Base-by-base conservation (phyloP, 2,113 vertebrate species). In the Ctenomys sociabilis region DNA sequence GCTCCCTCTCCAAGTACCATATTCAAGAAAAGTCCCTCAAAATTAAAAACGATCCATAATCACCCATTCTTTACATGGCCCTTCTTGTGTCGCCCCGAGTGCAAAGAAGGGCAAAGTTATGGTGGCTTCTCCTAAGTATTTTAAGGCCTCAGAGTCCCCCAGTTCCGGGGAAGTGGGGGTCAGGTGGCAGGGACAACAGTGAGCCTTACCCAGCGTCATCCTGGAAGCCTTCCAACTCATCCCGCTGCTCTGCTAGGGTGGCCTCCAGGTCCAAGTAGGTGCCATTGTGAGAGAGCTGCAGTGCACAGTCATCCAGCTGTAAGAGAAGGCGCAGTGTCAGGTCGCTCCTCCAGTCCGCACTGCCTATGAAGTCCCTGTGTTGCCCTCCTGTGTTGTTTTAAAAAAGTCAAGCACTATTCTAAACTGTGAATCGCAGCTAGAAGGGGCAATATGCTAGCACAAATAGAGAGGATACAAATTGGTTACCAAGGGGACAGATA, bases 201-300 rank as follows among this genome's bases (percentile, higher is more conserved):
- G 64, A 95, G 92, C 97, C 99, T 99, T 98, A 99, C 99, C 99
- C 99, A 98, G 99, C 98, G 54, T 99, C 99, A 64, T 99, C 99
- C 97, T 99, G 99, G 98, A 99, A 99, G 91, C 99, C 99, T 98
- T 99, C 99, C 96, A 99, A 93, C 94, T 99, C 99, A 95, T 99
- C 99, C 96, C 98, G 98, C 95, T 99, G 99, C 97, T 99, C 99
- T 19, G 99, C 99, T 97, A 99, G 97, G 1, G 99, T 99, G 30
- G 99, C 99, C 96, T 99, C 99, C 98, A 99, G 97, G 98, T 99
- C 99, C 98, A 99, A 98, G 98, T 99, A 99, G 98, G 99, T 99
- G 97, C 99, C 99, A 83, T 99, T 99, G 96, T 99, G 99, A 97
- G 99, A 99, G 72, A 99, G 98, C 95, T 99, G 99, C 78, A 99